Conservation (phyloP, 2,888 invertebrate genomes). For the Pristionchus arcanus region DNA sequence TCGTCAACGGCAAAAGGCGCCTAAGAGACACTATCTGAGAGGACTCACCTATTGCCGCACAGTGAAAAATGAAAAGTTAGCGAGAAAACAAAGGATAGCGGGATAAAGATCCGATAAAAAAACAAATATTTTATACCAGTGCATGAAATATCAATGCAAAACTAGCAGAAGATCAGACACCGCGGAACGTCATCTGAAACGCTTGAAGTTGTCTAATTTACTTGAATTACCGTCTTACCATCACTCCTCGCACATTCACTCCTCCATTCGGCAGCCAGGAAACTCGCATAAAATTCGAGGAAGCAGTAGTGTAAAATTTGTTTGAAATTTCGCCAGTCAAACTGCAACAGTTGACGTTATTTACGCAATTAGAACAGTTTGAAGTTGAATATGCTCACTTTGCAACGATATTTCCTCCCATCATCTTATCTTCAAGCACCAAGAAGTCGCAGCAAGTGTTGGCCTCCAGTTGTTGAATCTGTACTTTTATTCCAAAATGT, state of each 20-base stretch:
- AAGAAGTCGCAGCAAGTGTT: not conserved
- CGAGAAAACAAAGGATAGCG: no score
- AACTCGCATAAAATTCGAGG: not conserved
- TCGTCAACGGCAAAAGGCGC: no score
- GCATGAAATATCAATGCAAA: no score
- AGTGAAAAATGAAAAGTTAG: no score
- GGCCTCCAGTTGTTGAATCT: not conserved
- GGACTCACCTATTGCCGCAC: no score
- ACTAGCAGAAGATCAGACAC: not conserved
- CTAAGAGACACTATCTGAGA: no score
- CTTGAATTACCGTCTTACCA: not conserved
- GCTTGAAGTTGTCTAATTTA: no score
- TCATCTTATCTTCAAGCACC: not conserved
- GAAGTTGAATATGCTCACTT: not conserved
- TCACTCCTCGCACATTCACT: not conserved
- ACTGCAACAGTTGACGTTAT: not conserved
- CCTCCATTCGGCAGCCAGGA: conserved; percentile 24
- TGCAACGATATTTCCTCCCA: not conserved
- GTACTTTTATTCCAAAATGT: no score
- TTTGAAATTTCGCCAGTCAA: not conserved
- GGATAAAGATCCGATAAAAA: no score
- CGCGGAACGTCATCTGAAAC: conserved; percentile 4
- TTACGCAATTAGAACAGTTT: not conserved
- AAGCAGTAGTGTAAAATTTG: not conserved
- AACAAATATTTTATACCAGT: not conserved